Percentiles rank a stretch among this genome's conserved stretches.
These are phyloP conservation scores for Apogon talboti DNA, from an alignment of 2,797 vertebrate species.

Conservation along the genomic window DNA sequence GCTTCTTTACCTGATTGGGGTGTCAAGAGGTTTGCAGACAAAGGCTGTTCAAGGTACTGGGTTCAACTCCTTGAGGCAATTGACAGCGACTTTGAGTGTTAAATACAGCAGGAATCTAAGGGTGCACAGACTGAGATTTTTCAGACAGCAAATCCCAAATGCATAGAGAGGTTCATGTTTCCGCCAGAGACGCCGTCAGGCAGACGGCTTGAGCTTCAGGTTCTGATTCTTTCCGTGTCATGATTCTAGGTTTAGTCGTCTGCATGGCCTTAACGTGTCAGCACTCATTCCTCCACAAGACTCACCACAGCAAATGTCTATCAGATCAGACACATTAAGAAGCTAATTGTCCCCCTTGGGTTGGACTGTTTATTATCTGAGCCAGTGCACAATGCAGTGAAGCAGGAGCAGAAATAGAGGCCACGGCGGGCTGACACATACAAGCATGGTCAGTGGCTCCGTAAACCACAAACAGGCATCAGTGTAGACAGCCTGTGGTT, in stretches of 20 bases:
- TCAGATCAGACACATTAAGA: constrained; percentile 78
- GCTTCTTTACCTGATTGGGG: constrained; percentile 64
- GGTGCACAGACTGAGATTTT: constrained; percentile 29
- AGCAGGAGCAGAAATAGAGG: constrained; percentile 55
- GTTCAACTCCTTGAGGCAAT: constrained; percentile 59
- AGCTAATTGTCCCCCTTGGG: constrained; percentile 78
- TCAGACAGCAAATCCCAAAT: constrained; percentile 62
- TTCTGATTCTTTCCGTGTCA: constrained; percentile 55
- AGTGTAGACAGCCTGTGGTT: constrained; percentile 42
- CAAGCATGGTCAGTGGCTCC: constrained; percentile 49
- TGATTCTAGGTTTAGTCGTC: constrained; percentile 28
- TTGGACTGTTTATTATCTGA: constrained; percentile 69
- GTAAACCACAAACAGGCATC: constrained; percentile 37
- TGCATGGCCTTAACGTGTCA: constrained; percentile 20
- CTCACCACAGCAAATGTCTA: constrained; percentile 59
- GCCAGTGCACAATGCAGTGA: constrained; percentile 59
- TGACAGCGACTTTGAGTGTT: constrained; percentile 49
- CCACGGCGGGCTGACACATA: constrained; percentile 44
- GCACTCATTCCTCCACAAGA: constrained; percentile 43
- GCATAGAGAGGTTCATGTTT: constrained; percentile 47
- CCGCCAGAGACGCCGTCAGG: constrained; percentile 42
- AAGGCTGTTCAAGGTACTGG: constrained; percentile 41
- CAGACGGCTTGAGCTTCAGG: constrained; percentile 49
- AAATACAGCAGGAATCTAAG: constrained; percentile 53
- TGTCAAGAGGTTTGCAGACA: constrained; percentile 63